Conservation (phyloP, 2,888 invertebrate genomes). For the Bursaphelenchus okinawaensis region DNA sequence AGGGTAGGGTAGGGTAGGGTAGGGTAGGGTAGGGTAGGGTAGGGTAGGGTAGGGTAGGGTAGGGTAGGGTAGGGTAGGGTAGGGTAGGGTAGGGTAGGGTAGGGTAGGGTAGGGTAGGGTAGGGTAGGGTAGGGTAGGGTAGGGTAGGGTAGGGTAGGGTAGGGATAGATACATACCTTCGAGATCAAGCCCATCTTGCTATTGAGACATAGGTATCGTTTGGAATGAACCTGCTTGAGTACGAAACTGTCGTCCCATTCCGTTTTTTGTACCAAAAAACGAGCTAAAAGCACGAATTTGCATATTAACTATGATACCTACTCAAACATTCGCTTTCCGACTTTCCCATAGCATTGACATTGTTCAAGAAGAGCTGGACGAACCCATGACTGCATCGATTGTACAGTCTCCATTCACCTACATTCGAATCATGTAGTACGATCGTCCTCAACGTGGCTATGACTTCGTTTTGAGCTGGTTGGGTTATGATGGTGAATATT, state of each 20-base stretch:
- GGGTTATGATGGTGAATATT: neutral
- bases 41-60: no score
- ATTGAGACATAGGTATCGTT: constrained; percentile 28
- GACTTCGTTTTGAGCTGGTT: neutral
- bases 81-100: no score
- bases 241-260: constrained; percentile 22
- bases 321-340: constrained; percentile 19
- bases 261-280: neutral
- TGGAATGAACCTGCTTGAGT: constrained; percentile 22
- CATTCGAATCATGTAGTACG: neutral
- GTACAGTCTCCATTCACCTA: constrained; percentile 22
- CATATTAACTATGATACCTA: neutral
- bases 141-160: no score
- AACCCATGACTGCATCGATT: constrained; percentile 29
- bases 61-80: no score
- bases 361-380: constrained; percentile 21
- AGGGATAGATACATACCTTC: constrained; percentile 19
- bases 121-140: no score
- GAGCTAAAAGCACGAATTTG: neutral
- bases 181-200: constrained; percentile 23
- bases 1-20: no score
- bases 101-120: no score
- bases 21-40: no score
- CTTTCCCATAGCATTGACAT: constrained; percentile 25
- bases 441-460: constrained; percentile 10